Evolutionary conservation across 2,888 invertebrate species (phyloP), one percentile per base, ranked within the genome.

Genomic region (Drosophila kuntzei): DNA sequence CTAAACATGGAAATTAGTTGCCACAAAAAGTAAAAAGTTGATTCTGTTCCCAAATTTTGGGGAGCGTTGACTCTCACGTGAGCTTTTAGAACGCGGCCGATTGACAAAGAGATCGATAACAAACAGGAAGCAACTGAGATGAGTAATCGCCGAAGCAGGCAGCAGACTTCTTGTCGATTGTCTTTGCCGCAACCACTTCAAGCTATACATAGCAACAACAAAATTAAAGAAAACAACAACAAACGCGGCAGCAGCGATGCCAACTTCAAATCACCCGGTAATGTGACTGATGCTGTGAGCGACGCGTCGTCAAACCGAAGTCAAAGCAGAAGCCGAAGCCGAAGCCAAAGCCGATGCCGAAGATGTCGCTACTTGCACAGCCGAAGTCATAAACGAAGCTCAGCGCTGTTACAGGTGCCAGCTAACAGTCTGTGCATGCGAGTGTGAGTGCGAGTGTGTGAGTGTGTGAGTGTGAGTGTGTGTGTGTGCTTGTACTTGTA

Each of bases 91-190:
- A 32, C 34, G 14, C 29, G 32, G 0, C 6, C 5, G 9, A 59
- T 14, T 2, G n/a, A 20, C 34, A 41, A 36, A 62, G 32, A 32
- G 25, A 29, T 39, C 39, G 20, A 46, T 50, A 71, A 39, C 18
- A 27, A 61, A 43, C 47, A 53, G 60, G 53, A 60, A 49, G 36
- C 63, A 29, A 32, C 20, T 43, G 11, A 11, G 41, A 46, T 76
- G 71, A 69, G 53, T 67, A 67, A 76, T 59, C 62, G 50, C 1
- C 14, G 20, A 36, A 29, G 60, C 59, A 39, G 34, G 12, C 66
- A 47, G 63, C 54, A 76, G 84, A 72, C 80, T 78, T 80, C 65
- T 78, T 75, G 70, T 49, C 75, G 53, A 57, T 65, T 63, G 39
- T 47, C 41, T 54, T 27, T 8, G 53, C 32, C 27, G 18, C 58